Evolutionary conservation across 2,888 invertebrate genomes (phyloP), one percentile per base, ranked within the genome.

Genomic region (Parnassius orleans): DNA sequence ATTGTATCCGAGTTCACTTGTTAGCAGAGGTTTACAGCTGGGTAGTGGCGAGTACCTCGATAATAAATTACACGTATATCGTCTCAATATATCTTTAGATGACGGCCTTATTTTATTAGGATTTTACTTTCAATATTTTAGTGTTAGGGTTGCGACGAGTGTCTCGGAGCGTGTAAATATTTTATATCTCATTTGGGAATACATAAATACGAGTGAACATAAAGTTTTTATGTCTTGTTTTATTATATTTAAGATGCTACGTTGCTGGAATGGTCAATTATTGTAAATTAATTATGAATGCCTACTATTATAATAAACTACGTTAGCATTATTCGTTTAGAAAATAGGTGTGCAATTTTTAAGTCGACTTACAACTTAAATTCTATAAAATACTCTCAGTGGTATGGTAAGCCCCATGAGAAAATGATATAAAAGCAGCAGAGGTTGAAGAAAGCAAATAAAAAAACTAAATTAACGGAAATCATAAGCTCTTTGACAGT

Each of bases 11-110:
- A 73, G 72, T 73, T 68, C 70, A 70, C 71, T 72, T 74, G 70
- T 71, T 68, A 71, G 67, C 65, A 59, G 62, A 69, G 71, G 70
- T 81, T 78, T 78, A 79, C 74, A 69, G 73, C 74, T 68, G 60
- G 71, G 70, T 66, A 63, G 61, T 64, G 62, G 66, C 67, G 69
- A 73, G 71, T 68, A 74, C 67, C 71, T 65, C 65, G 71, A 62
- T 70, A 69, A 75, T 78, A 76, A 78, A 79, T 78, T 70, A 72
- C 71, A 64, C 71, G 65, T 71, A 73, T 72, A 80, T 72, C 72
- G 72, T 73, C 69, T 65, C 69, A 63, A 70, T 74, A 72, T 71
- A 77, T 74, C 72, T 74, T 68, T 65, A 67, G 66, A 61, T 68
- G 72, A 71, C 70, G 69, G 70, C 71, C 71, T 78, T 74, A 77